A percentile compares a stretch with the other conserved stretches of the same genome.
Evolutionary conservation across 2,797 vertebrate species (phyloP).

Genomic region (Bryconaethiops microstoma): DNA sequence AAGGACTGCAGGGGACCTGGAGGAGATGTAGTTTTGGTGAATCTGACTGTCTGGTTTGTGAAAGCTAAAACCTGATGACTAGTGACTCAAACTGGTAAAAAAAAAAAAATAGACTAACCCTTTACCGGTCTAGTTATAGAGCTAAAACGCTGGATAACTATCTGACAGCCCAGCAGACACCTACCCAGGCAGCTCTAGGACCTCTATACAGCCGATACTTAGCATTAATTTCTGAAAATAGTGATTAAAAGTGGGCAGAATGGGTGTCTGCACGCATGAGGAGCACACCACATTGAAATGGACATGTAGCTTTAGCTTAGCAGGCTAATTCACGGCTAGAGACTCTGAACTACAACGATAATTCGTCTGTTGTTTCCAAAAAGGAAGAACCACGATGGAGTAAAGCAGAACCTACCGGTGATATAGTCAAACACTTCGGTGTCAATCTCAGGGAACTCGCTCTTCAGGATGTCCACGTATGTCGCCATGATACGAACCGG

Average conservation of each 20-base stretch:
- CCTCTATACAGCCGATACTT: neutral
- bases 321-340: neutral
- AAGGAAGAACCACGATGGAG: neutral
- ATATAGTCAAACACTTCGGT: conserved; percentile 93
- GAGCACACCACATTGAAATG: neutral
- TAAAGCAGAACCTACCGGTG: conserved; percentile 77
- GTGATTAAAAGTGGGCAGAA: neutral
- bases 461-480: conserved; percentile 92
- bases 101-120: neutral
- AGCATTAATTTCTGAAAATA: neutral
- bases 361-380: neutral
- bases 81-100: neutral
- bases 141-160: neutral
- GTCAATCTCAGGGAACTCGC: conserved; percentile 95
- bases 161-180: neutral
- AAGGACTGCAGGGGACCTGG: neutral
- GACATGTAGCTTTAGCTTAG: neutral
- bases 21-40: neutral
- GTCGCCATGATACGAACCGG: conserved; percentile 85
- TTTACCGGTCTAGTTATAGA: neutral
- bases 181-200: neutral
- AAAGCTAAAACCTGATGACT: neutral
- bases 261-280: neutral
- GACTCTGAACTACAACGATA: neutral
- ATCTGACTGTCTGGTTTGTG: neutral